Evolutionary conservation across 2,797 vertebrate genomes (phyloP).

Genomic region (Tenualosa ilisha): DNA sequence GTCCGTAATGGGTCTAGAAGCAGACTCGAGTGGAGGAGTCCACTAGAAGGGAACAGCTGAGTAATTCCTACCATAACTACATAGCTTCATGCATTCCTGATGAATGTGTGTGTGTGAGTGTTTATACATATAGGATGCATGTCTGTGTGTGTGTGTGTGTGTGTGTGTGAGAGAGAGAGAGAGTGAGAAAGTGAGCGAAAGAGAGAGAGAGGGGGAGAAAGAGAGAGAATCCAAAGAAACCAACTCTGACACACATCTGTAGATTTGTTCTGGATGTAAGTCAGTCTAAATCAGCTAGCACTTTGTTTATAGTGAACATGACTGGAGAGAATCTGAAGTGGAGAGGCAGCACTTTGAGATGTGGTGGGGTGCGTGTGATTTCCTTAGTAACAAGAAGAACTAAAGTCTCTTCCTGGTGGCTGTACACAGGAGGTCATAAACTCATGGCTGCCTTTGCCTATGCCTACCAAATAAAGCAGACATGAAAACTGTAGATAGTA

Average conservation of each 20-base stretch:
- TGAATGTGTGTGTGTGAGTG: background rate
- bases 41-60: background rate
- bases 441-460: constrained; percentile 41
- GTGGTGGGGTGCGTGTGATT: constrained; percentile 12
- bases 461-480: constrained; percentile 35
- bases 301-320: background rate
- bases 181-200: background rate
- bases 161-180: background rate
- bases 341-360: background rate
- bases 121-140: background rate
- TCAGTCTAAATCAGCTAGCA: background rate
- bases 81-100: constrained; percentile 1
- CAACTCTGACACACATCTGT: background rate
- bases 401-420: constrained; percentile 15
- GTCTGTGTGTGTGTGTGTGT: background rate
- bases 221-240: background rate
- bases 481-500: constrained; percentile 24
- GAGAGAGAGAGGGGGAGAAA: background rate
- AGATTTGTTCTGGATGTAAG: background rate
- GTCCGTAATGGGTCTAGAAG: background rate
- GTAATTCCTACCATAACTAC: background rate
- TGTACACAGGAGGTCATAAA: constrained; percentile 31
- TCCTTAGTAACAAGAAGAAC: constrained; percentile 43
- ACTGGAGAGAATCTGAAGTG: background rate
- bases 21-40: background rate